These are phyloP conservation scores for Pecten maximus DNA, from an alignment of 2,888 invertebrate species.

Conservation along the genomic window DNA sequence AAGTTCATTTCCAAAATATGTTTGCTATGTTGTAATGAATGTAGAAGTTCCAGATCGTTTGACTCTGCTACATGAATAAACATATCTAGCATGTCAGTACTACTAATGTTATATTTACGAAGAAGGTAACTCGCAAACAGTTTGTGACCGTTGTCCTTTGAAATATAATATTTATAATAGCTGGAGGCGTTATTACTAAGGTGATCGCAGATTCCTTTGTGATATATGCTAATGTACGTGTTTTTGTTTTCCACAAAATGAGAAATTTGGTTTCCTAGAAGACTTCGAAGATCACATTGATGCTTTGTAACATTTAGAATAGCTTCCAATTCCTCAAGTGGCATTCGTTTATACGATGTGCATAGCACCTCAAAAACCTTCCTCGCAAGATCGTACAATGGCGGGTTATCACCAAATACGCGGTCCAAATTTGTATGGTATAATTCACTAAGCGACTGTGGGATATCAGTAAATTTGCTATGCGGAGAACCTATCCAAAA, in stretches of 20 bases:
- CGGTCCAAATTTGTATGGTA: slow-evolving; percentile 43
- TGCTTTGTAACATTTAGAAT: background rate
- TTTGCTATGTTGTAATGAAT: background rate
- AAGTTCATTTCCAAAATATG: background rate
- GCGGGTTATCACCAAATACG: background rate
- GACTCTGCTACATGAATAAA: background rate
- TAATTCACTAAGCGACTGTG: slow-evolving; percentile 9
- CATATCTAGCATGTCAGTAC: background rate
- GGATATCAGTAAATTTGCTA: slow-evolving; percentile 5
- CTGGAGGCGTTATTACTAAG: background rate
- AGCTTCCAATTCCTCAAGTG: background rate
- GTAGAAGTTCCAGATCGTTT: background rate
- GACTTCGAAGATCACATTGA: too few species aligned
- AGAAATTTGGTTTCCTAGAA: slow-evolving; percentile 36
- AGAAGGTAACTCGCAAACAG: slow-evolving; percentile 31
- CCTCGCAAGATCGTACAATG: background rate
- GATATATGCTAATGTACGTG: background rate
- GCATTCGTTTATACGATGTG: background rate
- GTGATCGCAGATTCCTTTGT: slow-evolving; percentile 37
- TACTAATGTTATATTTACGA: background rate
- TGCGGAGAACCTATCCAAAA: background rate
- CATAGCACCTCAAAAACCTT: slow-evolving; percentile 45
- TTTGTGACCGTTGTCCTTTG: slow-evolving; percentile 34
- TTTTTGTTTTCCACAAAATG: slow-evolving; percentile 12
- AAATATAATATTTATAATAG: slow-evolving; percentile 7